Percentiles rank a stretch among this genome's conserved stretches.
Evolutionary conservation across 2,113 vertebrate species (phyloP).

Genomic region (Cyprinodon variegatus): DNA sequence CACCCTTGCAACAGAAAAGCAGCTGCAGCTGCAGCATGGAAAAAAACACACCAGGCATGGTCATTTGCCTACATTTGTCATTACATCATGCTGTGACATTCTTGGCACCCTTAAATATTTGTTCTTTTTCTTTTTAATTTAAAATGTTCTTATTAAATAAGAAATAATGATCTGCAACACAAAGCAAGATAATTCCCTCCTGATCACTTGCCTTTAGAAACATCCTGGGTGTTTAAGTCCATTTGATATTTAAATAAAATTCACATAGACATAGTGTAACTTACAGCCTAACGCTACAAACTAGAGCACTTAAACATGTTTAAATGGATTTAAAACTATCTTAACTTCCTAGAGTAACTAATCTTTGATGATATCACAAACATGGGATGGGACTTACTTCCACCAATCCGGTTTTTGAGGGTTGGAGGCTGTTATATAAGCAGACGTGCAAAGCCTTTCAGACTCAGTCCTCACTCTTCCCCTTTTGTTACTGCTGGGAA

Average conservation of each 20-base stretch:
- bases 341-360: neutral
- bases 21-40: neutral
- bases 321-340: neutral
- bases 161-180: neutral
- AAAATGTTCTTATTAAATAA: constrained; percentile 9
- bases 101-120: neutral
- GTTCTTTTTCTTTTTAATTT: neutral
- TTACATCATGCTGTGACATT: neutral
- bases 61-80: neutral
- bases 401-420: constrained; percentile 34
- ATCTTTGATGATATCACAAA: constrained; percentile 19
- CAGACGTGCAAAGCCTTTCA: rapidly evolving
- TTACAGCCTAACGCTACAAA: neutral
- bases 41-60: neutral
- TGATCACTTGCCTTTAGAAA: neutral
- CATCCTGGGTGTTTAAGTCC: neutral
- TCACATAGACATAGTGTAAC: neutral
- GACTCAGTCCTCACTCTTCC: neutral
- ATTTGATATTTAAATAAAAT: neutral
- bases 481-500: neutral
- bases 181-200: constrained; percentile 15
- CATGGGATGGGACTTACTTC: constrained; percentile 36
- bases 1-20: neutral
- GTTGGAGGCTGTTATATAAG: constrained; percentile 32
- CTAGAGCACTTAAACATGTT: neutral